phyloP scores from a whole-genome alignment of 2,113 vertebrate genomes.

The Pseudorectes ferrugineus region DNA sequence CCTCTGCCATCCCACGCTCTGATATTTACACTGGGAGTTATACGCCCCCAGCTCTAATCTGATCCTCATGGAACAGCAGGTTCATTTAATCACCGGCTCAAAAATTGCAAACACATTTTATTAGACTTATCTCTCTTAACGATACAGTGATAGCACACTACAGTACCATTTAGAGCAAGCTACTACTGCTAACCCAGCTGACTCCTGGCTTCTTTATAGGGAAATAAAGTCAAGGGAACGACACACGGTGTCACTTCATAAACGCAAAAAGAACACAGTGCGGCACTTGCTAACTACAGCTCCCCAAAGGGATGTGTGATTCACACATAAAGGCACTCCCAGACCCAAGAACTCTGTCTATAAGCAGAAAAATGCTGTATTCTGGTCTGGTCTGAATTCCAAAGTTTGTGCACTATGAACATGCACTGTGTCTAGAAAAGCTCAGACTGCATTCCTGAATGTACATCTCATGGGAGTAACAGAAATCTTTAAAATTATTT shows the following conservation, averaged over 20 bases:
- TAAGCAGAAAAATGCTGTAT: neutral
- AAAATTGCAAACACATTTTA: constrained; percentile 29
- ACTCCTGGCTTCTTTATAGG: neutral
- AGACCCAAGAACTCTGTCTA: neutral
- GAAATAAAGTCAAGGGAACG: neutral
- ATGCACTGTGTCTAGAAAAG: neutral
- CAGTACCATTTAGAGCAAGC: neutral
- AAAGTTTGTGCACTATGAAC: neutral
- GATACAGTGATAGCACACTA: neutral
- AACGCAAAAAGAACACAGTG: neutral
- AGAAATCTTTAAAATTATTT: neutral
- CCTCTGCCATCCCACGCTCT: neutral
- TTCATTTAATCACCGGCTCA: constrained; percentile 44
- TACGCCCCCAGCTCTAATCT: constrained; percentile 9
- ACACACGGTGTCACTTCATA: neutral
- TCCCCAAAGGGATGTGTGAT: neutral
- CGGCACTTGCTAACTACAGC: neutral
- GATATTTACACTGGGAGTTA: constrained; percentile 32
- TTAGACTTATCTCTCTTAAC: constrained; percentile 31
- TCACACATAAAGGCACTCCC: neutral
- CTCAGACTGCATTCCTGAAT: neutral
- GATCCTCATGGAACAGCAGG: constrained; percentile 33
- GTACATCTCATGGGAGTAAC: neutral
- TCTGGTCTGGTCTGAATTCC: neutral
- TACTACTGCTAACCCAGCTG: neutral